phyloP scores from a whole-genome alignment of 1,140 invertebrate species.

The Musca vetustissima region DNA sequence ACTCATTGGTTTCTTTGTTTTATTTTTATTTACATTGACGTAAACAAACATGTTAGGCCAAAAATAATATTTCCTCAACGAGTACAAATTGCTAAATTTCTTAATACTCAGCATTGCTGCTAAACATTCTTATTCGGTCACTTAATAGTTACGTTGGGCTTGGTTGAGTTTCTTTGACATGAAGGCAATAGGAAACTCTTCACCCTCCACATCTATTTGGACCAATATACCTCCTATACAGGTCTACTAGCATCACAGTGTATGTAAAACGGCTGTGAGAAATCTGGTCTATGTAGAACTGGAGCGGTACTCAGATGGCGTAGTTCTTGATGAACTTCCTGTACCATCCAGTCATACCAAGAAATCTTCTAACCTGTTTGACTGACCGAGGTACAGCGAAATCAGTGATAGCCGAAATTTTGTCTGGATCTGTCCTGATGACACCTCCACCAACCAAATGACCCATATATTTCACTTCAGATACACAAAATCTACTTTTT shows the following conservation, averaged over 20 bases:
- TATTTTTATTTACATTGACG: no score
- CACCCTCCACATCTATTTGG: background rate
- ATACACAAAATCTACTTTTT: no score
- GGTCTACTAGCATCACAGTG: slow-evolving; percentile 27
- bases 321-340: slow-evolving; percentile 2
- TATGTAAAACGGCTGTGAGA: slow-evolving; percentile 27
- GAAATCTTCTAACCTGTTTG: no score
- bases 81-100: slow-evolving; percentile 47
- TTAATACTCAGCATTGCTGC: slow-evolving; percentile 32
- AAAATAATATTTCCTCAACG: background rate
- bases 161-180: slow-evolving; percentile 23
- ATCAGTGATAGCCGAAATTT: no score
- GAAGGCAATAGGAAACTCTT: slow-evolving; percentile 12
- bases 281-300: slow-evolving; percentile 30
- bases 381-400: no score
- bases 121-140: slow-evolving; percentile 20
- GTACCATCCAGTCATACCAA: no score
- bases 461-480: no score
- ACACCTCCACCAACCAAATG: no score
- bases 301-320: background rate
- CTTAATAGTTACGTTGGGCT: slow-evolving; percentile 24
- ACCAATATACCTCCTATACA: slow-evolving; percentile 14
- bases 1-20: no score
- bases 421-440: no score
- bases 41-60: no score